Conservation (phyloP, 2,797 vertebrate species). For the Salmo trutta region DNA sequence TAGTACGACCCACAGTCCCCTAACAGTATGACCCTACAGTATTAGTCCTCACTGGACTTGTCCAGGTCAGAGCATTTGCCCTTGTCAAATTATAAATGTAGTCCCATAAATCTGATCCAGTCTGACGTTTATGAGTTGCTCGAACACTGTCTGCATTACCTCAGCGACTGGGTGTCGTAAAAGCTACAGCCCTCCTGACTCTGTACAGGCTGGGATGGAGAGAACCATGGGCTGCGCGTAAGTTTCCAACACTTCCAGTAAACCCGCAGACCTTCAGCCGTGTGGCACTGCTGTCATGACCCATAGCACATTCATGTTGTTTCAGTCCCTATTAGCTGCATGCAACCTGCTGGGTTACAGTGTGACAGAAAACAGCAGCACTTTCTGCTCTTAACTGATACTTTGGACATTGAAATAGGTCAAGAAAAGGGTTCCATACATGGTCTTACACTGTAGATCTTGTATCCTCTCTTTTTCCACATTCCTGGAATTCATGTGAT, state of each 20-base stretch:
- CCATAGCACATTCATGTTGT: neutral
- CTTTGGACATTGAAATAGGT: neutral
- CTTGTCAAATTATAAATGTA: neutral
- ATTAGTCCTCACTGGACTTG: neutral
- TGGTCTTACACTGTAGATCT: neutral
- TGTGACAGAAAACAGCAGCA: neutral
- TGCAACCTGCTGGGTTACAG: neutral
- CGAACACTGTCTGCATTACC: neutral
- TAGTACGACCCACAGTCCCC: too few relatives aligned
- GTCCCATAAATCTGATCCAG: neutral
- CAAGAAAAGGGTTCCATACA: neutral
- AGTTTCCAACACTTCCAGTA: neutral
- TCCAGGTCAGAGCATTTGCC: neutral
- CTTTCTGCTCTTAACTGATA: neutral
- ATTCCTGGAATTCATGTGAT: neutral
- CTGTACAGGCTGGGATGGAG: neutral
- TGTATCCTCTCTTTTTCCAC: neutral
- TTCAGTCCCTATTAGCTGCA: neutral
- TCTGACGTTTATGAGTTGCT: neutral
- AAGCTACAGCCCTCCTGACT: neutral
- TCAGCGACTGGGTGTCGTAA: neutral
- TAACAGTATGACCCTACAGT: too few relatives aligned
- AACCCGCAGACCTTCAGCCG: neutral
- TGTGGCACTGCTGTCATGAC: neutral
- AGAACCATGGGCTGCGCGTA: neutral